These are phyloP conservation scores for Psylliodes chrysocephalus DNA, from an alignment of 2,888 invertebrate genomes.

Conservation along the genomic window DNA sequence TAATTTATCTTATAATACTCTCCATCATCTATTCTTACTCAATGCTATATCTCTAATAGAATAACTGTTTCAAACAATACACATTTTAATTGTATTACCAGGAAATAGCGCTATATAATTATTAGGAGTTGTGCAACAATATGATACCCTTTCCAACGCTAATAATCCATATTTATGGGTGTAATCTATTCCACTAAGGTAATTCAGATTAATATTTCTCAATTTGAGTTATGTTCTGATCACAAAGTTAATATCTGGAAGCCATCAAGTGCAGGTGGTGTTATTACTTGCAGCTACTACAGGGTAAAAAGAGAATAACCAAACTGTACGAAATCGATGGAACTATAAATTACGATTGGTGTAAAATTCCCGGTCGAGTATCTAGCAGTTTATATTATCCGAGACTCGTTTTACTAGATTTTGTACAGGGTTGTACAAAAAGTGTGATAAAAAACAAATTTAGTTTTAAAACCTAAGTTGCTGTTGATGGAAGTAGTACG, in stretches of 20 bases:
- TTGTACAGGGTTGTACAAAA: background rate
- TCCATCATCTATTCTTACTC: too few species aligned
- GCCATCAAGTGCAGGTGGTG: constrained; percentile 41
- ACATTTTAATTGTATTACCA: too few species aligned
- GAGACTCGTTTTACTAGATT: background rate
- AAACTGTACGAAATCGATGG: constrained; percentile 32
- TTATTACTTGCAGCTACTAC: constrained; percentile 39
- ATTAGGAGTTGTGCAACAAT: background rate
- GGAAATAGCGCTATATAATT: too few species aligned
- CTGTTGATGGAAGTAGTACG: too few species aligned
- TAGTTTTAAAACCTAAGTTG: too few species aligned
- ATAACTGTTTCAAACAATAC: too few species aligned
- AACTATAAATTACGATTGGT: constrained; percentile 37
- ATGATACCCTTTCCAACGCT: background rate
- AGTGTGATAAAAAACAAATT: too few species aligned
- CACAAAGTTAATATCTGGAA: constrained; percentile 40
- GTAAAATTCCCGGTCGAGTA: constrained; percentile 13
- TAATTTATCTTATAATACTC: too few species aligned
- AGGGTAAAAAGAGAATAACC: constrained; percentile 35
- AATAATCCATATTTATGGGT: constrained; percentile 24
- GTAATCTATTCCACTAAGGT: constrained; percentile 10
- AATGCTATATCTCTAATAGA: too few species aligned
- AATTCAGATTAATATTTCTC: constrained; percentile 31
- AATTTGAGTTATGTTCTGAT: constrained; percentile 37
- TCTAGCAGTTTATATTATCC: constrained; percentile 17